Base-by-base conservation (phyloP, 1,140 invertebrate species). In the Apocrypta bakeri region DNA sequence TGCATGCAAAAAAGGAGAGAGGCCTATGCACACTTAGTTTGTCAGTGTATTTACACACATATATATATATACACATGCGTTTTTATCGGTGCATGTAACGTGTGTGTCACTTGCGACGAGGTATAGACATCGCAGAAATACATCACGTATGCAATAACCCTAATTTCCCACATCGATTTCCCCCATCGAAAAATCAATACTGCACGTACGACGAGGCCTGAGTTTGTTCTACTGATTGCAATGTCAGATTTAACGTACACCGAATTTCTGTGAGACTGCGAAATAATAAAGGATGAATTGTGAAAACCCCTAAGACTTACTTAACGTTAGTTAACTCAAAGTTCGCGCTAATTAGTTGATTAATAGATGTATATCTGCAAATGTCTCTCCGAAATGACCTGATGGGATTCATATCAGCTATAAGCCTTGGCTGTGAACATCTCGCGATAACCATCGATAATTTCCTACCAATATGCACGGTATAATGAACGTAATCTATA, bases 141-240 rank as follows among this genome's bases (percentile, higher is more conserved):
- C 40, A 74, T 56, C 8, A 33, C 24, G 56, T 37, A 77, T 71
- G 66, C 66, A 79, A 79, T 71, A 69, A 56, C 24, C 40, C 66
- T 71, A 79, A 79, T 79, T 56, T 79, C 31, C 37, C 66, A 6
- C 33, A 71, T 79, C 77, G 64, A 69, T 71, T 79, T 79, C 40
- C 77, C 24, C 2, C 40, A 40, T 24, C 66, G 64, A 79, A 77
- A 71, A 79, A 79, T 48, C 64, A 79, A 79, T 71, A 79, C 21
- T 56, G 27, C n/a, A 12, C 42, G 27, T 4, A n/a, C 12, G 56
- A 56, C 27, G 72, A 24, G 48, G 21, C 4, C 48, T 56, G 48
- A 21, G 48, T 56, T 56, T 56, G 48, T 56, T 56, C 48, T 56
- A 7, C 48, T n/a, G 48, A 56, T 56, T 56, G 21, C 48, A 56